Base-by-base conservation (phyloP, 1,140 invertebrate genomes). In the Portunus trituberculatus region DNA sequence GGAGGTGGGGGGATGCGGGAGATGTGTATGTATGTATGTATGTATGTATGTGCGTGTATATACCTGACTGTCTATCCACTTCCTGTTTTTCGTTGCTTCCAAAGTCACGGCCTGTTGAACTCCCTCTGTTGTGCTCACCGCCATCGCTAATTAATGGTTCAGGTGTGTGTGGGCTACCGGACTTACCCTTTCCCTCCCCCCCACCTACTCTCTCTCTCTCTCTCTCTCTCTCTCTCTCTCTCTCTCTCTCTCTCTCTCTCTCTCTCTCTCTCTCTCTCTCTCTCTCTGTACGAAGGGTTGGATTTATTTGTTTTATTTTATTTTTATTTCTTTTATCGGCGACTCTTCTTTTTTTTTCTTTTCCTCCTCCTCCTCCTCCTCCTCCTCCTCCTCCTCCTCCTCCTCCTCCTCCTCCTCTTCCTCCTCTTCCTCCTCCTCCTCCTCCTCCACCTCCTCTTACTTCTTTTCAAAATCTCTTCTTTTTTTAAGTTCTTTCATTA, bases 241-340 rank as follows among this genome's bases (percentile, higher is more conserved):
- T n/a, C n/a, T 76, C 67, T 76, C 67, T n/a, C 67, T 76, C n/a
- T n/a, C 67, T 76, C 67, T n/a, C 67, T 76, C 67, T 76, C 67
- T n/a, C 20, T n/a, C n/a, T n/a, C n/a, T 76, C 20, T n/a, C 67
- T 76, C n/a, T 76, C n/a, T n/a, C 67, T 76, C 67, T 76, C 67
- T n/a, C 67, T 76, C 67, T 76, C 67, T 76, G 39, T 39, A 39
- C 1, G 39, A 6, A 39, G 39, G 39, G 39, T 39, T 39, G 6
- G 39, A 39, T n/a, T 20, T 76, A 1, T 76, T 20, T 76, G 0
- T 25, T 20, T 76, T 20, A 7, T 76, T 20, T 20, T 10, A 14
- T 88, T 32, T 10, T 28, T 46, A 0, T 3, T 28, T 32, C 45
- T 88, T 14, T 88, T 32, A 0, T 59, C 52, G 10, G 12, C 16